These are phyloP conservation scores for Eupithecia pulchellata DNA, from an alignment of 2,888 invertebrate genomes.

Conservation along the genomic window DNA sequence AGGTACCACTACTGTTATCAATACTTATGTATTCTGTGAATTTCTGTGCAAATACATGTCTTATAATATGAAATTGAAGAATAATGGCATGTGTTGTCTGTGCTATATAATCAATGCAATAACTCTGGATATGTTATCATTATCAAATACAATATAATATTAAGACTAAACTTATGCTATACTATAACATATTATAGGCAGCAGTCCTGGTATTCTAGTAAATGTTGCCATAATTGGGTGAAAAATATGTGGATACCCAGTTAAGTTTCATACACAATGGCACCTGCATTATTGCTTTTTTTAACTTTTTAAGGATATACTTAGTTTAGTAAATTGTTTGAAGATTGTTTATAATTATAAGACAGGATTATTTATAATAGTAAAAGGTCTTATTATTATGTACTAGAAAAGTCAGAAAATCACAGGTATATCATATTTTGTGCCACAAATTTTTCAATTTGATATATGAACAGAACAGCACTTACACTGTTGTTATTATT, in stretches of 20 bases:
- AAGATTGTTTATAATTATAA: not conserved
- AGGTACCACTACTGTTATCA: not conserved
- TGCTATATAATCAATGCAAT: not conserved
- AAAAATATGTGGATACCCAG: not conserved
- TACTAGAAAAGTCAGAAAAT: not conserved
- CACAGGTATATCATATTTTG: conserved; percentile 2
- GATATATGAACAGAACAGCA: not conserved
- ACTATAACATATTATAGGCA: not conserved
- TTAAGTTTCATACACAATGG: conserved; percentile 39
- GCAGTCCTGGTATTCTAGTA: not conserved
- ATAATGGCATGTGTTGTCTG: not conserved
- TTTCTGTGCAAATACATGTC: not conserved
- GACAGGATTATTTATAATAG: not conserved
- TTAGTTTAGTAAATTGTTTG: not conserved
- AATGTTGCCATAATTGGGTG: not conserved
- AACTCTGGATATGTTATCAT: not conserved
- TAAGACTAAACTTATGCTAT: not conserved
- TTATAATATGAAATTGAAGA: not conserved
- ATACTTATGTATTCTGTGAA: not conserved
- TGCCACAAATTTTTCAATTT: not conserved
- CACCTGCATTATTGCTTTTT: conserved; percentile 40
- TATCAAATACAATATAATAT: not conserved
- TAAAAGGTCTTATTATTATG: not conserved
- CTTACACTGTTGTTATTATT: not conserved
- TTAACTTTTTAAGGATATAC: not conserved